Percentiles rank a stretch among this genome's conserved stretches.
These are phyloP conservation scores for Cryptotermes secundus DNA, from an alignment of 1,140 invertebrate genomes.

Conservation along the genomic window DNA sequence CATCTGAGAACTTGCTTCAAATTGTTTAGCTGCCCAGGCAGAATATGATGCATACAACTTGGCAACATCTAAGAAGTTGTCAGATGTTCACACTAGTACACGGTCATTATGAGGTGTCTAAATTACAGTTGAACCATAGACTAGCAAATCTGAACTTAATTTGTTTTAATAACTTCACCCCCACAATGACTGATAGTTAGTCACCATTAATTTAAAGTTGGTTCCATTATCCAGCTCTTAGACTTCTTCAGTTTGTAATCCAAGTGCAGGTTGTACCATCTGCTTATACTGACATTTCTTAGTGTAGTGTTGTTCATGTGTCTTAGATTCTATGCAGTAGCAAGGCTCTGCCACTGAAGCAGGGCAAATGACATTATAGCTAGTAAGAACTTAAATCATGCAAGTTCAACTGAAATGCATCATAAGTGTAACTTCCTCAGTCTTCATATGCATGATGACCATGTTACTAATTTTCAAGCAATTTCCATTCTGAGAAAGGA, in stretches of 20 bases:
- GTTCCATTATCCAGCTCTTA: not conserved
- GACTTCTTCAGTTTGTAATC: not conserved
- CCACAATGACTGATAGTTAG: not conserved
- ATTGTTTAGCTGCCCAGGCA: too few relatives aligned
- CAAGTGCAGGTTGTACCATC: not conserved
- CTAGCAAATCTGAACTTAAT: not conserved
- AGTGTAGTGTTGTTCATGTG: not conserved
- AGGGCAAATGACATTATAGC: not conserved
- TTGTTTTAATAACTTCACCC: not conserved
- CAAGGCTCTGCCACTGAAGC: not conserved
- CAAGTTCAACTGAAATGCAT: not conserved
- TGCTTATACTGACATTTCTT: not conserved
- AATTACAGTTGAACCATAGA: not conserved
- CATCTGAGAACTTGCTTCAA: too few relatives aligned
- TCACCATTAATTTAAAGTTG: not conserved
- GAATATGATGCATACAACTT: too few relatives aligned
- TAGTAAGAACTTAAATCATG: not conserved
- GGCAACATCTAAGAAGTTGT: too few relatives aligned
- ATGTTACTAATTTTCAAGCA: not conserved
- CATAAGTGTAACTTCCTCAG: not conserved
- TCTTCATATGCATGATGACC: not conserved
- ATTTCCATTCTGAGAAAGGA: not conserved
- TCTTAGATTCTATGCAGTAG: not conserved
- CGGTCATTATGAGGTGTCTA: not conserved
- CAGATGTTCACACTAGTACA: too few relatives aligned